Percentiles rank a stretch among this genome's conserved stretches.
Evolutionary conservation across 2,113 vertebrate species (phyloP).

Genomic region (Myrmecobius fasciatus): DNA sequence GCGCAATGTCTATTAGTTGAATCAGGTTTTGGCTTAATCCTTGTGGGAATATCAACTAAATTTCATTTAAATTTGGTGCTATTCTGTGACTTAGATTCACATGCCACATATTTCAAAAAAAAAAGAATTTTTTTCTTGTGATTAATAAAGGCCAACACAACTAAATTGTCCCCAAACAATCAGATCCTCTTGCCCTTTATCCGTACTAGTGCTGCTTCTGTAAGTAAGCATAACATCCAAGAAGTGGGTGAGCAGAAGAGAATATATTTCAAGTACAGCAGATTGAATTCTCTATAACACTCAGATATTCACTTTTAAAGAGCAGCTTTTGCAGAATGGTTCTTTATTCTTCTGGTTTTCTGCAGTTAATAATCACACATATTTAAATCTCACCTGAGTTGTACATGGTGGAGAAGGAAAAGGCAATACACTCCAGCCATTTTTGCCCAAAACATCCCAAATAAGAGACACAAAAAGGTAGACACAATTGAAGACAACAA

Average conservation of each 20-base stretch:
- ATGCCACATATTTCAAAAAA: slow-evolving; percentile 35
- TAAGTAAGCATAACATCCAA: background rate
- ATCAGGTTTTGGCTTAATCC: background rate
- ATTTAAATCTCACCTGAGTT: background rate
- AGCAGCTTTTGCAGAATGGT: background rate
- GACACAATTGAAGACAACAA: background rate
- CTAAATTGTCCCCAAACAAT: slow-evolving; percentile 13
- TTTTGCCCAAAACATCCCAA: background rate
- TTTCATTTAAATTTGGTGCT: slow-evolving; percentile 31
- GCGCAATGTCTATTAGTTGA: background rate
- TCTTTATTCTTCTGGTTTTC: slow-evolving; percentile 41
- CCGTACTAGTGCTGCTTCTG: background rate
- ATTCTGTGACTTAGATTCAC: slow-evolving; percentile 28
- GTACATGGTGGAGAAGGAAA: background rate
- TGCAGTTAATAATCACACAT: background rate
- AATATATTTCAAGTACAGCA: slow-evolving; percentile 17
- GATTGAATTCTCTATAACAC: slow-evolving; percentile 26
- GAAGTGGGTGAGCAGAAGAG: background rate
- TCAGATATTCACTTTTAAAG: slow-evolving; percentile 20
- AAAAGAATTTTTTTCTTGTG: background rate
- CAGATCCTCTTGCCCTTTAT: slow-evolving; percentile 25
- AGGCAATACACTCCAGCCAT: background rate
- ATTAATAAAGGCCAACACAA: background rate
- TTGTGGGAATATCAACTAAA: slow-evolving; percentile 21
- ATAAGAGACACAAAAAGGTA: background rate